Evolutionary conservation across 2,888 invertebrate species (phyloP).

Genomic region (Aleiodes alternator): DNA sequence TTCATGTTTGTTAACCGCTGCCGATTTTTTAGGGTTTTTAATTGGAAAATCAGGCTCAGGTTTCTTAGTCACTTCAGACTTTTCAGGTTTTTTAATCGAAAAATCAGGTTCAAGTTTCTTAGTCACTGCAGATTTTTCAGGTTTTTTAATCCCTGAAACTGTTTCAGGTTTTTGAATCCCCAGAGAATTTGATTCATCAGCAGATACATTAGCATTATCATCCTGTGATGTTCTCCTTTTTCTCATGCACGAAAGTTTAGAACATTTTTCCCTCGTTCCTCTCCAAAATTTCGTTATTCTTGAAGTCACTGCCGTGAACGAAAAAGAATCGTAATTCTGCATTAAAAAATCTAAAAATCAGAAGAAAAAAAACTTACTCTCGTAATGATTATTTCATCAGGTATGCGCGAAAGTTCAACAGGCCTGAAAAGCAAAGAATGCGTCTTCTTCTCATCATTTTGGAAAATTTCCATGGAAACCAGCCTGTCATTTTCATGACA

Average conservation of each 20-base stretch:
- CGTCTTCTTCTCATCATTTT: too few species aligned
- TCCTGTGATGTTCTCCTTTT: not conserved
- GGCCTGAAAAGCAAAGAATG: not conserved
- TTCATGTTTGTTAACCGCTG: too few species aligned
- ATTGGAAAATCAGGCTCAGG: not conserved
- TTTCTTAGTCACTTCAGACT: too few species aligned
- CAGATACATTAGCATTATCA: not conserved
- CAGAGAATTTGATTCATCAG: not conserved
- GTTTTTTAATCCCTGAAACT: not conserved
- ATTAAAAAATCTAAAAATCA: not conserved
- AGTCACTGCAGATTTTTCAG: not conserved
- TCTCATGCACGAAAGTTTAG: slow-evolving; percentile 1
- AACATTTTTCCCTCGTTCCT: not conserved
- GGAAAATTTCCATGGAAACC: too few species aligned
- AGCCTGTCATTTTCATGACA: too few species aligned
- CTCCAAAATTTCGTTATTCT: not conserved
- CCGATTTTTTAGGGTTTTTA: not conserved
- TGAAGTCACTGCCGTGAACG: not conserved
- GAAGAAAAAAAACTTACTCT: not conserved
- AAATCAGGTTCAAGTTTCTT: not conserved
- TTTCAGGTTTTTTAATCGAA: not conserved
- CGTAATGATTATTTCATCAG: not conserved
- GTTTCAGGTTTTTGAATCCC: not conserved
- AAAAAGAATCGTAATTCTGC: not conserved
- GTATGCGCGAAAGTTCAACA: slow-evolving; percentile 2